Percentiles rank a stretch among this genome's conserved stretches.
These are phyloP conservation scores for Cephus pygmeus DNA, from an alignment of 2,888 invertebrate genomes.

Conservation along the genomic window DNA sequence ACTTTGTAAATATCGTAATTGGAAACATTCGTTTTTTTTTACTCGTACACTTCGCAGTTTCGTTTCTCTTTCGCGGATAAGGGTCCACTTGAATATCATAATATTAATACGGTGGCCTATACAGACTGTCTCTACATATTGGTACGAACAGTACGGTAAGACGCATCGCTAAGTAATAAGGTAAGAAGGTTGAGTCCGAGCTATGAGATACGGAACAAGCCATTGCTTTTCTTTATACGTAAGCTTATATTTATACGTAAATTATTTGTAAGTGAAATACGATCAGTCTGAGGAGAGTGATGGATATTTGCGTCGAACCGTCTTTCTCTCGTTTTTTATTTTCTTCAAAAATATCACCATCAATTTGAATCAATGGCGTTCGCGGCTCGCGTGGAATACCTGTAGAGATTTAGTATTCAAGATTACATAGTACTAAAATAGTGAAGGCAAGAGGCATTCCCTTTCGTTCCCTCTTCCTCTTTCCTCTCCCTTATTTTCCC, in stretches of 20 bases:
- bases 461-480: not conserved
- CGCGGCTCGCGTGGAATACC: not conserved
- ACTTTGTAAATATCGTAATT: not conserved
- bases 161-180: constrained; percentile 8
- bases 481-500: not conserved
- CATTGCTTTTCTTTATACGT: constrained; percentile 29
- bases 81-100: not conserved
- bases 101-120: not conserved
- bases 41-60: not conserved
- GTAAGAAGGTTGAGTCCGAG: constrained; percentile 20
- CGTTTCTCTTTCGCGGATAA: not conserved
- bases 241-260: constrained; percentile 5
- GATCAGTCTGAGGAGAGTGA: constrained; percentile 19
- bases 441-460: constrained; percentile 5
- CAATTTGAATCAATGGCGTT: not conserved
- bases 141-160: not conserved
- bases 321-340: not conserved
- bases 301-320: not conserved
- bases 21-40: not conserved
- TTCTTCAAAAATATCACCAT: not conserved
- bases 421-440: not conserved
- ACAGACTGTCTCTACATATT: not conserved
- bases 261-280: constrained; percentile 2
- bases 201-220: constrained; percentile 27
- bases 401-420: not conserved